Evolutionary conservation across 1,140 invertebrate species (phyloP).

Genomic region (Hesperophylax magnus): DNA sequence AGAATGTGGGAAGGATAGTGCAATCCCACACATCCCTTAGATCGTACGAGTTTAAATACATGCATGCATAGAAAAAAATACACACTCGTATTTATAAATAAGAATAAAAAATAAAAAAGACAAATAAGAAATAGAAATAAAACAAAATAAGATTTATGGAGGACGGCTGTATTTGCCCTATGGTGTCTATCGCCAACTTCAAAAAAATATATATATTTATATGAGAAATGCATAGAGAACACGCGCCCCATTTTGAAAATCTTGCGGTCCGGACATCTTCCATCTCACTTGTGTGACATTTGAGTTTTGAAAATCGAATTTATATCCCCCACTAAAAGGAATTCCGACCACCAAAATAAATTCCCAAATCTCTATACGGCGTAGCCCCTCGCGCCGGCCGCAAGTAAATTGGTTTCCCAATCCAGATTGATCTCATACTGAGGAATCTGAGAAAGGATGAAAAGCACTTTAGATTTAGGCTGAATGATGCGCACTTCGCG

Average conservation of each 20-base stretch:
- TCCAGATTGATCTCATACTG: not conserved
- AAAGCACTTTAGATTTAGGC: not conserved
- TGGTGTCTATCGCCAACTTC: too few species aligned
- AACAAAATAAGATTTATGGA: too few species aligned
- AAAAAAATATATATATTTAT: too few species aligned
- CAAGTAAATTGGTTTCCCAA: not conserved
- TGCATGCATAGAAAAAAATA: too few species aligned
- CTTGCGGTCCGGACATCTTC: not conserved
- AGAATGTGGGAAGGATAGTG: too few species aligned
- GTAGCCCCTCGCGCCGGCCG: not conserved
- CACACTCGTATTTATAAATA: too few species aligned
- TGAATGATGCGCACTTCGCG: too few species aligned
- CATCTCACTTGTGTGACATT: not conserved
- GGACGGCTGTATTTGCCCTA: too few species aligned
- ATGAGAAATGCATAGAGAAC: not conserved
- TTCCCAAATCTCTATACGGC: not conserved
- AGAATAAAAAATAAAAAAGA: too few species aligned
- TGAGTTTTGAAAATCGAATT: slow-evolving; percentile 24
- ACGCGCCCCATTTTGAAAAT: not conserved
- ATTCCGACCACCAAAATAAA: not conserved
- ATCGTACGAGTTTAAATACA: too few species aligned
- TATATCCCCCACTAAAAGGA: slow-evolving; percentile 19
- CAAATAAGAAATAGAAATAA: too few species aligned
- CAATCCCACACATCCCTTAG: too few species aligned
- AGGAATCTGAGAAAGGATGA: not conserved